Evolutionary conservation across 1,140 invertebrate species (phyloP).

Genomic region (Leptonema lineaticorne): DNA sequence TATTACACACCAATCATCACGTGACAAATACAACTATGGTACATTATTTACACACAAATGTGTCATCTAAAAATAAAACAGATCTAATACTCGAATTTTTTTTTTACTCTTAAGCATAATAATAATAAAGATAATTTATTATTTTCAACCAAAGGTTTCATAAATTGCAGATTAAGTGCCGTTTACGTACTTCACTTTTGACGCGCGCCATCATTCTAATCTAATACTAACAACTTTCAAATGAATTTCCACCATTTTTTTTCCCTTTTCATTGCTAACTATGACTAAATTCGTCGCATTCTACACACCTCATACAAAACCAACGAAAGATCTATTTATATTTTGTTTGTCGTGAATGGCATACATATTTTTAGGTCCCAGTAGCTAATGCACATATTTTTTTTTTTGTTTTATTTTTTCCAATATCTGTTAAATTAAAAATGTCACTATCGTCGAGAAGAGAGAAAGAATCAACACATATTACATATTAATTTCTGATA

Average conservation of each 20-base stretch:
- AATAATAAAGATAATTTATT: not conserved
- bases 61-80: conserved; percentile 30
- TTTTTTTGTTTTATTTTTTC: no score
- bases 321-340: no score
- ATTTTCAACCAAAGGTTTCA: not conserved
- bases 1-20: conserved; percentile 25
- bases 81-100: conserved; percentile 25
- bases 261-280: not conserved
- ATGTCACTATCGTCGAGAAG: no score
- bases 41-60: conserved; percentile 29
- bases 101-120: conserved; percentile 18
- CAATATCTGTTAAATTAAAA: no score
- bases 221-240: no score
- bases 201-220: no score
- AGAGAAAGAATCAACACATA: no score
- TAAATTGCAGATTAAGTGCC: no score
- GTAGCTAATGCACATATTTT: not conserved
- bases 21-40: conserved; percentile 27
- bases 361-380: not conserved
- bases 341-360: not conserved
- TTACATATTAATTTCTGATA: no score
- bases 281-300: no score
- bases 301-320: no score
- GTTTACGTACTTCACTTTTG: no score
- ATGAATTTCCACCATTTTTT: not conserved